Base-by-base conservation (phyloP, 2,113 vertebrate species). In the Bufo bufo region DNA sequence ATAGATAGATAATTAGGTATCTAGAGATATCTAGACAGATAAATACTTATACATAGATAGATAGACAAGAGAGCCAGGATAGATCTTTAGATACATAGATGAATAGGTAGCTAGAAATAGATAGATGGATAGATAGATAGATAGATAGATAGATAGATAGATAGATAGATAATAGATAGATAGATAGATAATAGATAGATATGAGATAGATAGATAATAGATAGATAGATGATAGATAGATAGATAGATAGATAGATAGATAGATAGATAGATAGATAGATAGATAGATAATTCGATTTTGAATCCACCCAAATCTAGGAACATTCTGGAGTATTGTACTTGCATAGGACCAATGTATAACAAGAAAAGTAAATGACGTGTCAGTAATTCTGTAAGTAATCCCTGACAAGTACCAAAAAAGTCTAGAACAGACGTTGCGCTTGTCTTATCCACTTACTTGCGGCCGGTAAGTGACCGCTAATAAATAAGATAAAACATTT, bases 401-500 rank as follows among this genome's bases (percentile, higher is more conserved):
- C 72, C 7, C 72, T 8, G 71, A 74, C 43, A 49, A 75, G 45
- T 10, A 13, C 4, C 71, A 9, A 43, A 33, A 43, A 13, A 20
- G 4, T 71, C 12, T 71, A 3, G 33, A 43, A 16, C 10, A 74
- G 71, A 12, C 16, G 11, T 20, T 13, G 5, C 4, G 17, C 43
- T 82, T 9, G 43, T 47, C 43, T 82, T 63, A 50, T 63, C 65
- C 65, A 52, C 71, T 74, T 71, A 3, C 43, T 12, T 47, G 56
- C 16, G 69, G 43, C 20, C 19, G 49, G 43, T 69, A 43, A 66
- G 43, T 72, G 77, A 72, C 8, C 71, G 20, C 72, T 65, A 77
- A 82, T 77, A 52, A 52, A 75, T 45, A n/a, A 75, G 80, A 88
- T 88, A 69, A 88, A 77, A 56, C 47, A 33, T 52, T 58, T 83